Base-by-base conservation (phyloP, 2,113 vertebrate genomes). In the Terrapene triunguis region DNA sequence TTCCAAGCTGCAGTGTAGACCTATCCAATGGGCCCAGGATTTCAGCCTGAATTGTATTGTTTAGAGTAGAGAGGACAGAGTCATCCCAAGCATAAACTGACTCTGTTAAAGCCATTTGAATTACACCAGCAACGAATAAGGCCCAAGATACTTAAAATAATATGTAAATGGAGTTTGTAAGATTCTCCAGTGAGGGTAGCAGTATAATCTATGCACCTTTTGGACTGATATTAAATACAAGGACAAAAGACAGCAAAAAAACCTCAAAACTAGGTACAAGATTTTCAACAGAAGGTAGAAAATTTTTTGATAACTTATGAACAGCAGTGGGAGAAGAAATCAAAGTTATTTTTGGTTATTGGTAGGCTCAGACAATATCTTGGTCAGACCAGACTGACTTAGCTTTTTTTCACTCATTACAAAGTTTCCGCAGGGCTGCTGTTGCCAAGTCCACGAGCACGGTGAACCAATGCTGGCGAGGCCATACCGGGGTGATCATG, bases 41-140 rank as follows among this genome's bases (percentile, higher is more conserved):
- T 78, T 47, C 74, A 78, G 35, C 42, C 65, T 10, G 14, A 5
- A 47, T 1, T 38, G 51, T 32, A 80, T 25, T 17, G 47, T 22
- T 8, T 1, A 4, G 2, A 42, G 48, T 16, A 51, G 51, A 51
- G 42, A 29, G 19, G 4, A 12, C 74, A 78, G 38, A 42, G 14
- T 27, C 11, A 22, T 16, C 27, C 44, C 1, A 0, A 5, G 4
- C 1, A 17, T 9, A 10, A 8, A 7, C 50, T 24, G 25, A 65
- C 65, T 69, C 35, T 62, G n/a, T 2, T 48, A 17, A 50, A 82
- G 27, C 10, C 62, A 25, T 59, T 80, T 11, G 12, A 44, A 54
- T 51, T 8, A 51, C 7, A 59, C 1, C 27, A 0, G 3, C 6
- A 57, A 2, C 5, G 47, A 88, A 62, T 3, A 65, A 0, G 35